phyloP scores from a whole-genome alignment of 2,113 vertebrate species.

The Strix uralensis region DNA sequence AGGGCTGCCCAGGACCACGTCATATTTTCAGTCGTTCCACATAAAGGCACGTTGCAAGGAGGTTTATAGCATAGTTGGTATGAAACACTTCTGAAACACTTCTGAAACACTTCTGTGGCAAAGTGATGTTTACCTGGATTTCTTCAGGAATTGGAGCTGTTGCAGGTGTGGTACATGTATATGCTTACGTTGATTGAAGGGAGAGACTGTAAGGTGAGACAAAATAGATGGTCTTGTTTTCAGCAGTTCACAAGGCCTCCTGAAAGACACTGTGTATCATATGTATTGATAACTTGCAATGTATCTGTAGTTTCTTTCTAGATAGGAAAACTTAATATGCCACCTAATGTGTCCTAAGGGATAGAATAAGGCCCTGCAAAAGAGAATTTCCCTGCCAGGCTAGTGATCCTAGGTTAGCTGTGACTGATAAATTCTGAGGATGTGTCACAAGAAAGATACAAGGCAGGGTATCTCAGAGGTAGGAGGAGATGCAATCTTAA shows the following conservation, averaged over 20 bases:
- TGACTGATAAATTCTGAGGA: background rate
- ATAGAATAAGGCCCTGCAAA: background rate
- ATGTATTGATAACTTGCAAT: background rate
- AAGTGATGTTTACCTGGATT: background rate
- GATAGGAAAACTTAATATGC: background rate
- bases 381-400: background rate
- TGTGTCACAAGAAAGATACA: background rate
- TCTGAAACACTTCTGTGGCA: background rate
- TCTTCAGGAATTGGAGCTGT: background rate
- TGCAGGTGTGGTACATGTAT: background rate
- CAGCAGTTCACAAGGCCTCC: background rate
- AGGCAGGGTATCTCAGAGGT: background rate
- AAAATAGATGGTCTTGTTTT: background rate
- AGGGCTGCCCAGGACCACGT: background rate
- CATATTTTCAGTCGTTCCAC: background rate
- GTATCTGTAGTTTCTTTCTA: background rate
- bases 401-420: background rate
- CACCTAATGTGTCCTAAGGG: background rate
- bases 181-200: background rate
- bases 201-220: background rate
- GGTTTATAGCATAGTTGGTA: background rate
- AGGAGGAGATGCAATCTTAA: background rate
- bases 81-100: background rate
- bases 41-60: background rate
- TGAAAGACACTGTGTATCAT: background rate